phyloP scores from a whole-genome alignment of 2,888 invertebrate genomes.

The Prenolepis imparis region DNA sequence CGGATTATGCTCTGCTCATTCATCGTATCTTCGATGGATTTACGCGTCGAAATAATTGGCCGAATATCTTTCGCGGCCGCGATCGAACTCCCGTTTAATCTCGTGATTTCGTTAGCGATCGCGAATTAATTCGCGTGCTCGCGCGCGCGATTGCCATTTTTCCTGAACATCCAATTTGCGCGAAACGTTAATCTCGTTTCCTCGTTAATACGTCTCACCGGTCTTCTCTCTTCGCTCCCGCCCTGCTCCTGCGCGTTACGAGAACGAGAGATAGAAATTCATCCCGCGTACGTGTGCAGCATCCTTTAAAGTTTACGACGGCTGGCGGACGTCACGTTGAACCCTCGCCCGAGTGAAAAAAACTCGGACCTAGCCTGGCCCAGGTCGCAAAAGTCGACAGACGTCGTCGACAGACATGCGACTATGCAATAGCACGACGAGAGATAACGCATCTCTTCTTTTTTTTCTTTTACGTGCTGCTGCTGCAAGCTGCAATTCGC shows the following conservation, averaged over 20 bases:
- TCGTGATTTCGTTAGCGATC: slow-evolving; percentile 52
- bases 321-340: slow-evolving; percentile 54
- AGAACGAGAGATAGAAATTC: slow-evolving; percentile 59
- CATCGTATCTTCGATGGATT: slow-evolving; percentile 29
- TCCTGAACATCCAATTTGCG: slow-evolving; percentile 50
- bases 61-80: slow-evolving; percentile 45
- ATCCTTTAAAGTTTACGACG: slow-evolving; percentile 69
- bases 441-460: slow-evolving; percentile 24
- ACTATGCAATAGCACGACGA: slow-evolving; percentile 50
- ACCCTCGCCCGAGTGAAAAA: slow-evolving; percentile 26
- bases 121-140: slow-evolving; percentile 49
- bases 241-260: slow-evolving; percentile 16
- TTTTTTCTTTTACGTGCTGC: slow-evolving; percentile 42
- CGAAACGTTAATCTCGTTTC: slow-evolving; percentile 63
- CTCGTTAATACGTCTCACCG: slow-evolving; percentile 52
- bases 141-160: slow-evolving; percentile 53
- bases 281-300: slow-evolving; percentile 64
- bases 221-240: background rate
- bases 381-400: slow-evolving; percentile 28
- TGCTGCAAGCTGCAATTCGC: slow-evolving; percentile 30
- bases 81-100: slow-evolving; percentile 55
- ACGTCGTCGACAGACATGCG: slow-evolving; percentile 33
- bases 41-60: slow-evolving; percentile 45
- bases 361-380: slow-evolving; percentile 15
- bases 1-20: background rate